Evolutionary conservation across 2,797 vertebrate species (phyloP), one percentile per base, ranked within the genome.

Genomic region (Carapus acus): DNA sequence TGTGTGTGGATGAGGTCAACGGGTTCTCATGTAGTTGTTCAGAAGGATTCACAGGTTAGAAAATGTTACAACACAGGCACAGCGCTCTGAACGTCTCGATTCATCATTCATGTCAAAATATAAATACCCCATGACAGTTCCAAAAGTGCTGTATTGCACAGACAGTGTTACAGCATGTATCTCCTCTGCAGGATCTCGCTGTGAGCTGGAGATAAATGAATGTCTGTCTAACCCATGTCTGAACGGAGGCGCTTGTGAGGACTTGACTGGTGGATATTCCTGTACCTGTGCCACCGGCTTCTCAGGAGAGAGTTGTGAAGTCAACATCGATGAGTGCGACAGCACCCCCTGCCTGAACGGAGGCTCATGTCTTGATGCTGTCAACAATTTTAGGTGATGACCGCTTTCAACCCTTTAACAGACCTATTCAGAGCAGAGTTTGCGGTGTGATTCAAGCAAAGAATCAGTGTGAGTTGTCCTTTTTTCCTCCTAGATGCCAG

Each of bases 171-270:
- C 24, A 27, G 5, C 4, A 33, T n/a, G 2, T 31, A 11, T 36
- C 2, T 18, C 8, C 9, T 20, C 5, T 53, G 17, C 64, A 99
- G 95, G 95, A 46, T 65, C 77, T 51, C 88, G 62, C 5, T 99
- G 96, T 80, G 95, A 99, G 78, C 80, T 72, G 60, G 94, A 98
- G 67, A 83, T 96, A 49, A 82, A 99, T 41, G 95, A 99, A 79
- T 98, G 96, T 65, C 87, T 88, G 23, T 92, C 93, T 46, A 86
- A 69, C 65, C 95, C 93, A 0, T 99, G 96, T 81, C 79, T 90
- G 72, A 93, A 97, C 40, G 88, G 85, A 22, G 96, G 88, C 2
- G 46, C 79, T 62, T 99, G 95, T 74, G 91, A 91, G 74, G 93
- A 99, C 82, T 57, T 86, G 70, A 82, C 85, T 2, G 92, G 88